Percentiles rank a stretch among this genome's conserved stretches.
These are phyloP conservation scores for Cephalotes varians DNA, from an alignment of 2,888 invertebrate species.

Conservation along the genomic window DNA sequence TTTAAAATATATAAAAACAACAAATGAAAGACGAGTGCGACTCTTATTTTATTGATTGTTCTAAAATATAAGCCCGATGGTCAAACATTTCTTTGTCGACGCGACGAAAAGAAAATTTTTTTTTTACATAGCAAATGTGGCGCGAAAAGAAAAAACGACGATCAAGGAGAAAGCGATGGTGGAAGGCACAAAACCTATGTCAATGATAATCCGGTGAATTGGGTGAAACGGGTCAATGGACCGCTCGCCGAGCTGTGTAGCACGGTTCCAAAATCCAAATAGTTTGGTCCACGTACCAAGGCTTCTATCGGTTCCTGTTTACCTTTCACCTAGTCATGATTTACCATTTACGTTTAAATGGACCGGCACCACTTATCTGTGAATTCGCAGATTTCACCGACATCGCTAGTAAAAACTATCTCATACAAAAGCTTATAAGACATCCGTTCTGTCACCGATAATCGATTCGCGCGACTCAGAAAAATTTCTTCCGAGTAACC, in stretches of 20 bases:
- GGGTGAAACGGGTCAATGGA: conserved; percentile 71
- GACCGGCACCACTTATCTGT: not conserved
- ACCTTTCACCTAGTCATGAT: conserved; percentile 33
- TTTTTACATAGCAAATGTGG: not conserved
- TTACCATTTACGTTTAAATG: conserved; percentile 2
- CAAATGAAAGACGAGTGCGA: not conserved
- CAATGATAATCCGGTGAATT: conserved; percentile 53
- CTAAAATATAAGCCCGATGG: not conserved
- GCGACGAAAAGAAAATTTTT: conserved; percentile 1
- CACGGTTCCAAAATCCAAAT: conserved; percentile 64
- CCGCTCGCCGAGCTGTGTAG: conserved; percentile 50
- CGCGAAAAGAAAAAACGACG: conserved; percentile 49
- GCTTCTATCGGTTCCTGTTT: conserved; percentile 15
- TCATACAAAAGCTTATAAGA: not conserved
- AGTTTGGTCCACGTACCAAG: conserved; percentile 13
- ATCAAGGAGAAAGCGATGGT: conserved; percentile 64
- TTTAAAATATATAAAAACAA: too few relatives aligned
- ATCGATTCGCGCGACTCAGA: conserved; percentile 5
- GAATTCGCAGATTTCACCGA: conserved; percentile 22
- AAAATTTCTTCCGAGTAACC: not conserved
- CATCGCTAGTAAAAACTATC: not conserved
- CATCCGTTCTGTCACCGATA: conserved; percentile 5
- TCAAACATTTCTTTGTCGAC: not conserved
- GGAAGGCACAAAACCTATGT: conserved; percentile 55
- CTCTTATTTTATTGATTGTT: not conserved